Conservation (phyloP, 2,888 invertebrate genomes). For the Deilephila porcellus region DNA sequence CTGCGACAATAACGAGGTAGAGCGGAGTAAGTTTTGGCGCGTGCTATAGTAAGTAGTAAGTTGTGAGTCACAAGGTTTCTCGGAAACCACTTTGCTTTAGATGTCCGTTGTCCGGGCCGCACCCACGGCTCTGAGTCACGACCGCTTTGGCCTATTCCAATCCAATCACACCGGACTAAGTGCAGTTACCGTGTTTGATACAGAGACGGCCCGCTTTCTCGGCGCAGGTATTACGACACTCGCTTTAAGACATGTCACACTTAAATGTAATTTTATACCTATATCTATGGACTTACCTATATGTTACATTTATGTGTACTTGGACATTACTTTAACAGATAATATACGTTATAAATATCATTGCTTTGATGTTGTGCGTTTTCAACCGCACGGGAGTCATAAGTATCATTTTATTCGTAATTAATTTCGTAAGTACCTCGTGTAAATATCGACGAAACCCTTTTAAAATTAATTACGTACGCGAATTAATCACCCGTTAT, state of each 20-base stretch:
- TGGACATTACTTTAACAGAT: background rate
- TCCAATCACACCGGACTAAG: constrained; percentile 39
- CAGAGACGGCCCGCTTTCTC: constrained; percentile 47
- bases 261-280: constrained; percentile 5
- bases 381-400: background rate
- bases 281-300: background rate
- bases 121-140: constrained; percentile 62
- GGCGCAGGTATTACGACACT: constrained; percentile 38
- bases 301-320: background rate
- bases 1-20: constrained; percentile 17
- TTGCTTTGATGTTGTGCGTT: background rate
- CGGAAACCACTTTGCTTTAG: constrained; percentile 40
- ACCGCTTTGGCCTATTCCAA: constrained; percentile 31
- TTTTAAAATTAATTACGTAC: constrained; percentile 28
- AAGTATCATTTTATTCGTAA: background rate
- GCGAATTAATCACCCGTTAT: constrained; percentile 45
- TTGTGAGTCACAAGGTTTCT: constrained; percentile 43
- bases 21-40: background rate
- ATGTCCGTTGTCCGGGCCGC: constrained; percentile 39
- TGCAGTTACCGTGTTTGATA: constrained; percentile 38
- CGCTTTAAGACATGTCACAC: constrained; percentile 23
- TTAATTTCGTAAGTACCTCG: constrained; percentile 4
- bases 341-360: background rate
- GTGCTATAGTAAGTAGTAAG: constrained; percentile 16
- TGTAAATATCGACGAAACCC: constrained; percentile 14